phyloP scores from a whole-genome alignment of 2,113 vertebrate species.

The Pampusana beccarii region DNA sequence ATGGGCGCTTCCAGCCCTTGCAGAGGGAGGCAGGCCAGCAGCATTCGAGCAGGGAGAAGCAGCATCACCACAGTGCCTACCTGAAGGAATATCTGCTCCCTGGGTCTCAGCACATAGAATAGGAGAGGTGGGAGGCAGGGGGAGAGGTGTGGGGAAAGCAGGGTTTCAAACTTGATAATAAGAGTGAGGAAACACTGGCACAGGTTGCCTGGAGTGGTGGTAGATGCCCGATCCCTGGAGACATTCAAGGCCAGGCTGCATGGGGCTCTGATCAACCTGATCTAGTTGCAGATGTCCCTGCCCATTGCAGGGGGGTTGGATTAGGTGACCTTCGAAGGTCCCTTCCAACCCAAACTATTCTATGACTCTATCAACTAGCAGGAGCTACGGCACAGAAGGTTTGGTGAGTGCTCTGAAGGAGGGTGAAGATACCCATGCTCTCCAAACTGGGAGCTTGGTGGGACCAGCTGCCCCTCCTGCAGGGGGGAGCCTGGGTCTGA shows the following conservation, averaged over 20 bases:
- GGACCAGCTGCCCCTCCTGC: background rate
- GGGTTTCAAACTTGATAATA: background rate
- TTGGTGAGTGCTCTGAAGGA: background rate
- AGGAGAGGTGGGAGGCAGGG: background rate
- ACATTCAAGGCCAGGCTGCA: no score
- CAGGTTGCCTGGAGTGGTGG: no score
- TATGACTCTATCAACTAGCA: background rate
- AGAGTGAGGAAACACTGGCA: no score
- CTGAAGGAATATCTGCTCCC: background rate
- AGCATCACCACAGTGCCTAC: fast-evolving
- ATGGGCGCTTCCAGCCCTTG: fast-evolving
- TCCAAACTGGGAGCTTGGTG: background rate
- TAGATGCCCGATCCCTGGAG: no score
- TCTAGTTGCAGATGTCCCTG: no score
- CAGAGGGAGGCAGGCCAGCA: background rate
- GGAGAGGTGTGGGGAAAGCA: background rate
- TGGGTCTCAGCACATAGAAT: fast-evolving
- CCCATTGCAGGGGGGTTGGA: no score
- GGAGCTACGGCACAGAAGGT: background rate
- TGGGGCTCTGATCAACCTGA: no score
- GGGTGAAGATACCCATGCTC: fast-evolving
- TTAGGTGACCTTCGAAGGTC: no score
- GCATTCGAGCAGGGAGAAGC: background rate
- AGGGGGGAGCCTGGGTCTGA: background rate
- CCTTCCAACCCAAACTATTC: no score